These are phyloP conservation scores for Zoanthus sansibaricus DNA, from an alignment of 92 coral and sea anemone genomes.

Conservation along the genomic window DNA sequence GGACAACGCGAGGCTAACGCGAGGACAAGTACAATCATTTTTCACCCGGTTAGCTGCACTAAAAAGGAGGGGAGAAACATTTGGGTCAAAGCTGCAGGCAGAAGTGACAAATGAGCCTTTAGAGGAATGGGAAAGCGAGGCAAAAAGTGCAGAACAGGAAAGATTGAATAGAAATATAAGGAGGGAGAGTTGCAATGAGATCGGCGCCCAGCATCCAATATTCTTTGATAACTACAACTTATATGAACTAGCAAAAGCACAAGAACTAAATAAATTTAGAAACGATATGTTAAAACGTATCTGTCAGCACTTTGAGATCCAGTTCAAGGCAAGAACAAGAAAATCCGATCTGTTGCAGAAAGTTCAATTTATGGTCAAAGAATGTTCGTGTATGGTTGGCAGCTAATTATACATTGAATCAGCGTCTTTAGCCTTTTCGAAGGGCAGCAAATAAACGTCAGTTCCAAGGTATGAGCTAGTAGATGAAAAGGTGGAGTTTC, in stretches of 20 bases:
- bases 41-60: slow-evolving; percentile 40
- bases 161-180: background rate
- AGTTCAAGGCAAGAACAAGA: slow-evolving; percentile 3
- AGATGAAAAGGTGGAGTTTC: too few relatives aligned
- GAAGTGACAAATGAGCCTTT: background rate
- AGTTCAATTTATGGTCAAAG: too few relatives aligned
- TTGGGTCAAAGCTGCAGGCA: background rate
- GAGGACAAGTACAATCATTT: slow-evolving; percentile 45
- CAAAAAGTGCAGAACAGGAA: slow-evolving; percentile 5
- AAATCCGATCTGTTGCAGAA: background rate
- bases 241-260: slow-evolving; percentile 7
- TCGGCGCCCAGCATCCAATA: background rate
- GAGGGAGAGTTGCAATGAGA: background rate
- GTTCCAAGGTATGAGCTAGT: too few relatives aligned
- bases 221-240: slow-evolving; percentile 12
- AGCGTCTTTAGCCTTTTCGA: too few relatives aligned
- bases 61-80: slow-evolving; percentile 24
- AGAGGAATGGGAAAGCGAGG: background rate
- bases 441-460: too few relatives aligned
- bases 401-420: too few relatives aligned
- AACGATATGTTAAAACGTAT: slow-evolving; percentile 11
- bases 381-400: too few relatives aligned
- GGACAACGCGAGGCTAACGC: slow-evolving; percentile 48
- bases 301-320: slow-evolving; percentile 1
- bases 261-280: slow-evolving; percentile 6